These are phyloP conservation scores for Acanthosepion esculentum DNA, from an alignment of 2,888 invertebrate genomes.

Conservation along the genomic window DNA sequence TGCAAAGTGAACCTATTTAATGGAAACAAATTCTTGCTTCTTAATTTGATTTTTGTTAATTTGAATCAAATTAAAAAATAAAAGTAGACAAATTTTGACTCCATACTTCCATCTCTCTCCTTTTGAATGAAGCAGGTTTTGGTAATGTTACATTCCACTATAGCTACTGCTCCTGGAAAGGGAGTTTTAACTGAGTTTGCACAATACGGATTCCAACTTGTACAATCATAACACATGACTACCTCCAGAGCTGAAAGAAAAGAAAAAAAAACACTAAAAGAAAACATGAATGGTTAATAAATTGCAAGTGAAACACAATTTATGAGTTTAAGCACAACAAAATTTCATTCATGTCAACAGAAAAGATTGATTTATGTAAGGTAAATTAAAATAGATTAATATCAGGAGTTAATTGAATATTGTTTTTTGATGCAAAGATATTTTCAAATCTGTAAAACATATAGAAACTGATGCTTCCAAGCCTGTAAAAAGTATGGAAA, in stretches of 20 bases:
- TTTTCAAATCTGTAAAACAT: too few relatives aligned
- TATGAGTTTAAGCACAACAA: too few relatives aligned
- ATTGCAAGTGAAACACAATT: too few relatives aligned
- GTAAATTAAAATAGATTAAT: too few relatives aligned
- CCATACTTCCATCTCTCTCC: constrained; percentile 52
- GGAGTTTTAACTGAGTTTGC: constrained; percentile 52
- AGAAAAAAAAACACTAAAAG: not conserved
- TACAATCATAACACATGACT: constrained; percentile 54
- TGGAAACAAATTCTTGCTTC: too few relatives aligned
- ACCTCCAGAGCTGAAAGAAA: not conserved
- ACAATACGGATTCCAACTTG: constrained; percentile 56
- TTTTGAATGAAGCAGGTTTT: constrained; percentile 53
- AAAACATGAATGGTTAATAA: not conserved
- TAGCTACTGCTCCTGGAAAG: constrained; percentile 53
- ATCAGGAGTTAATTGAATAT: too few relatives aligned
- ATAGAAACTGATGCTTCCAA: too few relatives aligned
- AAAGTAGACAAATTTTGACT: not conserved
- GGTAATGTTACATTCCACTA: constrained; percentile 52
- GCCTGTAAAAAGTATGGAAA: too few relatives aligned
- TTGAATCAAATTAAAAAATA: not conserved
- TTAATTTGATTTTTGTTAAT: not conserved
- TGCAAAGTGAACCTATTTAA: too few relatives aligned
- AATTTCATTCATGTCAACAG: too few relatives aligned
- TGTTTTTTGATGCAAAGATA: too few relatives aligned
- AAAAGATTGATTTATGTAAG: too few relatives aligned